A percentile compares a stretch with the other conserved stretches of the same genome.
Conservation (phyloP, 2,113 vertebrate species). For the Oncorhynchus gorbuscha region DNA sequence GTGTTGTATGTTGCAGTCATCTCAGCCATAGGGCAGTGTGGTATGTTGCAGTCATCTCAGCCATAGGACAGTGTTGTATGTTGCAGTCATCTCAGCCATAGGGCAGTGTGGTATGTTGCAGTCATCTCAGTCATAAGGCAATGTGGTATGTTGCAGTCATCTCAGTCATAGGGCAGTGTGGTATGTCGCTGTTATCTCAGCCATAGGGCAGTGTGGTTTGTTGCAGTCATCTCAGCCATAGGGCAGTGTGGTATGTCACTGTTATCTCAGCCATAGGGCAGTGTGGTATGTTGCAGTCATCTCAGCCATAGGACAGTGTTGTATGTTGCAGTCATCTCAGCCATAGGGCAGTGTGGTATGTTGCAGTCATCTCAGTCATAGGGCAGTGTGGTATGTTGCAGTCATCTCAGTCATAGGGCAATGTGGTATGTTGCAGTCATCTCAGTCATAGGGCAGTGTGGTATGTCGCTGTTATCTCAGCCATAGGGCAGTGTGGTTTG, state of each 20-base stretch:
- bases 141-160: not conserved
- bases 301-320: not conserved
- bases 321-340: no score
- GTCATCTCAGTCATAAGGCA: not conserved
- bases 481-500: no score
- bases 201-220: not conserved
- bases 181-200: no score
- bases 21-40: not conserved
- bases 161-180: no score
- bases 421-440: not conserved
- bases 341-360: not conserved
- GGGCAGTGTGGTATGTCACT: not conserved
- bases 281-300: not conserved
- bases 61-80: not conserved
- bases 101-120: not conserved
- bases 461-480: not conserved
- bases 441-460: not conserved
- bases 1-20: not conserved
- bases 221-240: not conserved
- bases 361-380: not conserved
- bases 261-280: no score
- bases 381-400: no score
- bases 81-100: not conserved
- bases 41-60: not conserved
- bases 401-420: not conserved